These are phyloP conservation scores for Drosophila planitibia DNA, from an alignment of 2,888 invertebrate species.

Conservation along the genomic window DNA sequence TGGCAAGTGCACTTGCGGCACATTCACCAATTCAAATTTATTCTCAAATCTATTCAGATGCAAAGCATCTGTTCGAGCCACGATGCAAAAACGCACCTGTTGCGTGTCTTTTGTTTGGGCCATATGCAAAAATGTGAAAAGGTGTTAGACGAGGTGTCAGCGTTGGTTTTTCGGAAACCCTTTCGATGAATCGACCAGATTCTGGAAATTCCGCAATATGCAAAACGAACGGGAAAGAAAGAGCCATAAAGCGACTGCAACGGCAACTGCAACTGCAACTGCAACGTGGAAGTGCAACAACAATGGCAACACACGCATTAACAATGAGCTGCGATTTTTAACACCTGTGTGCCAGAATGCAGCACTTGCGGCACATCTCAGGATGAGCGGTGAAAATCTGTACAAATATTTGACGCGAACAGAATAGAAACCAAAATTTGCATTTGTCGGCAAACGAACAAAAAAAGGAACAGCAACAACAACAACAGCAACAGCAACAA, in stretches of 20 bases:
- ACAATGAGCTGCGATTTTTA: constrained; percentile 74
- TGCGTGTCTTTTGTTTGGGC: constrained; percentile 27
- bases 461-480: constrained; percentile 26
- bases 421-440: constrained; percentile 73
- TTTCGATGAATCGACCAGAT: constrained; percentile 71
- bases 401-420: constrained; percentile 76
- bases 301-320: constrained; percentile 60
- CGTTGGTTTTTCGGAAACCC: constrained; percentile 50
- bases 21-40: constrained; percentile 3
- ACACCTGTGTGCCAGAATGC: constrained; percentile 78
- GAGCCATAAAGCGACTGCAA: constrained; percentile 8
- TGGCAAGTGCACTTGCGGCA: constrained; percentile 1
- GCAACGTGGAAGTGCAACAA: constrained; percentile 21
- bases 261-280: constrained; percentile 2
- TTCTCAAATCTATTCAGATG: constrained; percentile 17
- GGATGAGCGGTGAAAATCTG: constrained; percentile 62
- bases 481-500: background rate
- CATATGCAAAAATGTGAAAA: constrained; percentile 40
- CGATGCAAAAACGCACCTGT: constrained; percentile 42
- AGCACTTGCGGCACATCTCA: constrained; percentile 52
- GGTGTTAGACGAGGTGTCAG: constrained; percentile 43
- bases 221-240: constrained; percentile 19
- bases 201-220: constrained; percentile 78
- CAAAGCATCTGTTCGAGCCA: constrained; percentile 21
- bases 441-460: constrained; percentile 78